A percentile compares a stretch with the other conserved stretches of the same genome.
phyloP scores from a whole-genome alignment of 2,888 invertebrate species.

The Drosophila multiciliata region DNA sequence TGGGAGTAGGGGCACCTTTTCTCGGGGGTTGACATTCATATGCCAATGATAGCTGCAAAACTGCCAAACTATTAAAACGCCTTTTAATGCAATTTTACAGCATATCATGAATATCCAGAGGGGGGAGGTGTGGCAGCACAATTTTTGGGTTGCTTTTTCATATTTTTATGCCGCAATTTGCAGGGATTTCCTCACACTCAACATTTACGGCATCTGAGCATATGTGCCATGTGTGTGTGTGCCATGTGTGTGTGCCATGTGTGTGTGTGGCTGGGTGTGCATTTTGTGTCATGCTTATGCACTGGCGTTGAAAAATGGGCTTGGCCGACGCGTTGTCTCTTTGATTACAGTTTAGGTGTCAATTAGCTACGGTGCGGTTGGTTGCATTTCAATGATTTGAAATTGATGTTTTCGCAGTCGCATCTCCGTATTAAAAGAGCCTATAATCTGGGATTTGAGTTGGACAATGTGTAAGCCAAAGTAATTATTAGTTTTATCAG shows the following conservation, averaged over 20 bases:
- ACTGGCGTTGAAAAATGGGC: slow-evolving; percentile 60
- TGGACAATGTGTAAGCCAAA: slow-evolving; percentile 9
- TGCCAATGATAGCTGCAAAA: slow-evolving; percentile 65
- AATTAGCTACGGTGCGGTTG: slow-evolving; percentile 80
- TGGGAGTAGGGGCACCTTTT: slow-evolving; percentile 4
- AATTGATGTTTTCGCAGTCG: slow-evolving; percentile 43
- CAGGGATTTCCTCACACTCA: slow-evolving; percentile 47
- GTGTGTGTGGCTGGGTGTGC: slow-evolving; percentile 36
- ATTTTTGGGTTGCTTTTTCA: slow-evolving; percentile 51
- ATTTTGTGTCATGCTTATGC: slow-evolving; percentile 30
- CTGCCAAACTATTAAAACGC: slow-evolving; percentile 67
- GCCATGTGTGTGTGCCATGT: slow-evolving; percentile 12
- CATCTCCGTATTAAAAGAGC: slow-evolving; percentile 2
- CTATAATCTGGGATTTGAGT: slow-evolving; percentile 17
- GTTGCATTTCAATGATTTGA: slow-evolving; percentile 66
- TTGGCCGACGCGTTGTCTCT: slow-evolving; percentile 50
- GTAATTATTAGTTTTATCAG: slow-evolving; percentile 12
- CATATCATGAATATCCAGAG: slow-evolving; percentile 8
- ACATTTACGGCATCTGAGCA: slow-evolving; percentile 19
- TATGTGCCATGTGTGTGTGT: slow-evolving; percentile 20
- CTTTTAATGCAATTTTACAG: slow-evolving; percentile 60
- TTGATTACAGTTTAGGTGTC: slow-evolving; percentile 79
- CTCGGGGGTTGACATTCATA: slow-evolving; percentile 60
- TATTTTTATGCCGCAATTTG: slow-evolving; percentile 53
- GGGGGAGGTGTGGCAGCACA: slow-evolving; percentile 39